phyloP scores from a whole-genome alignment of 2,888 invertebrate species.

The Eupithecia exiguata region DNA sequence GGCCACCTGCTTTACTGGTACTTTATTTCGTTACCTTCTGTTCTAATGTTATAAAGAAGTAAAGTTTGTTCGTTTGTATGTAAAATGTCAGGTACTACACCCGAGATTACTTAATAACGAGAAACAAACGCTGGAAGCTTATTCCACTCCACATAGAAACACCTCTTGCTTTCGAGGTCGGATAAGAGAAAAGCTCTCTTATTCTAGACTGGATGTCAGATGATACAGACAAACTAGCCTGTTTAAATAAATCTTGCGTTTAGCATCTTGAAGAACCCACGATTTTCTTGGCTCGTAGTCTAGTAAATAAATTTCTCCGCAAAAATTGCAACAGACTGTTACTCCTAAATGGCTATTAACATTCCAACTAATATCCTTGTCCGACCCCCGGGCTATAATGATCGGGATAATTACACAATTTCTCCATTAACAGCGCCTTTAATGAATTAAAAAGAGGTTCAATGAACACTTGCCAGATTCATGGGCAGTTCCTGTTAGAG shows the following conservation, averaged over 20 bases:
- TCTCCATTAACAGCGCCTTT: slow-evolving; percentile 34
- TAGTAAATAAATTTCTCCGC: not conserved
- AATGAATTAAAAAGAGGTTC: slow-evolving; percentile 35
- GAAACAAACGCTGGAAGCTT: no score
- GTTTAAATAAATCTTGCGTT: not conserved
- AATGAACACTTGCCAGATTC: slow-evolving; percentile 31
- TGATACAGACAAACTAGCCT: not conserved
- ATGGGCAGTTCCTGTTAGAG: slow-evolving; percentile 8
- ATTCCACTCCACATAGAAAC: no score
- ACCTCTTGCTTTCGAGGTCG: not conserved
- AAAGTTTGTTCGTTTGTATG: not conserved
- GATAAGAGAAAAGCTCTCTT: not conserved
- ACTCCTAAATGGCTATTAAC: slow-evolving; percentile 26
- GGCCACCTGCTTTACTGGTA: not conserved
- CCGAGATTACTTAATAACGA: no score
- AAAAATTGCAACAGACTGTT: slow-evolving; percentile 18
- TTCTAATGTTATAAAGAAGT: not conserved
- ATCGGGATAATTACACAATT: slow-evolving; percentile 42
- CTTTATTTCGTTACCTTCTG: not conserved
- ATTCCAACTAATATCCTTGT: slow-evolving; percentile 22
- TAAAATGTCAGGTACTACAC: no score
- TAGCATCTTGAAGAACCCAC: not conserved
- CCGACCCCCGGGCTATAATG: slow-evolving; percentile 26
- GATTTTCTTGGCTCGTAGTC: not conserved
- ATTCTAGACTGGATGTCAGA: not conserved